Conservation (phyloP, 2,888 invertebrate species). For the Diadromus collaris region DNA sequence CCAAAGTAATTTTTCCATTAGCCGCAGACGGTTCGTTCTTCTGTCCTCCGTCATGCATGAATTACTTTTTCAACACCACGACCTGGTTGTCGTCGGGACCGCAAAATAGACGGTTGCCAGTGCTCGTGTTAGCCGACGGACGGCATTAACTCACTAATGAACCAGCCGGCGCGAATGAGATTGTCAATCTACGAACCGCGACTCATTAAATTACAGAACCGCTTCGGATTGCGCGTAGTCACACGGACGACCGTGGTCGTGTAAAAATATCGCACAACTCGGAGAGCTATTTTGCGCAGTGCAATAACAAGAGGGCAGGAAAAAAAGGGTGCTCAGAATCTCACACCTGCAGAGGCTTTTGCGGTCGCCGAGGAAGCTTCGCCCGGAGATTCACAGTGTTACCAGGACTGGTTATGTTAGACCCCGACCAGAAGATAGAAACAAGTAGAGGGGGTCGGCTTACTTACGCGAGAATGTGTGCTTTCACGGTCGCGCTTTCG, state of each 20-base stretch:
- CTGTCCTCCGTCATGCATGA: too few relatives aligned
- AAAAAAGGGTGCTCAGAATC: slow-evolving; percentile 18
- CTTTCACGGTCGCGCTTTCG: slow-evolving; percentile 44
- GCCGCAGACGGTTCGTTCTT: too few relatives aligned
- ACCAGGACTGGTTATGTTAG: slow-evolving; percentile 1
- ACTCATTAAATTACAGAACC: background rate
- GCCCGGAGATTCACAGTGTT: slow-evolving; percentile 7
- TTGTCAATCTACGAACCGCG: background rate
- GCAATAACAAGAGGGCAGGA: slow-evolving; percentile 19
- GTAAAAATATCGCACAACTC: background rate
- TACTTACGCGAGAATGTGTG: slow-evolving; percentile 35
- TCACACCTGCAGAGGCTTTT: slow-evolving; percentile 32
- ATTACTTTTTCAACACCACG: too few relatives aligned
- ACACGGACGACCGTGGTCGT: background rate
- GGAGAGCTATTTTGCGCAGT: background rate
- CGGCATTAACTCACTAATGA: background rate
- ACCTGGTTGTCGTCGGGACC: background rate
- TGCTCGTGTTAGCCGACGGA: background rate
- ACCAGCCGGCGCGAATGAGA: background rate
- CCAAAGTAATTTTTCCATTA: too few relatives aligned
- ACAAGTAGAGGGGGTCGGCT: slow-evolving; percentile 29
- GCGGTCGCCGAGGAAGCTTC: slow-evolving; percentile 20
- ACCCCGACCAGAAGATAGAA: background rate
- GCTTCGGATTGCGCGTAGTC: background rate
- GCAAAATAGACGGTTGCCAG: background rate